Base-by-base conservation (phyloP, 23 tunicate species). In the Phallusia fumigata region DNA sequence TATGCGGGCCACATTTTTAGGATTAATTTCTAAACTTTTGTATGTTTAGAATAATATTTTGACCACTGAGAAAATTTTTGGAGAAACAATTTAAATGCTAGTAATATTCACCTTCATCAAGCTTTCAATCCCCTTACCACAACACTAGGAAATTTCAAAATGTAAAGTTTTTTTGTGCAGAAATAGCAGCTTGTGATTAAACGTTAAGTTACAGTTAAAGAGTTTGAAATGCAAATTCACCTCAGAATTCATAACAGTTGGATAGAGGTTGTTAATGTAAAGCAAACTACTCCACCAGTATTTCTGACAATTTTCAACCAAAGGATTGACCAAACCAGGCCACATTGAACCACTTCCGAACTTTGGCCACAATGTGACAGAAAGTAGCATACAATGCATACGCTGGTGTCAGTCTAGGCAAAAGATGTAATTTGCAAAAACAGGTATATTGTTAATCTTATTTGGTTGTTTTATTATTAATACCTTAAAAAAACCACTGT, bases 211-310 rank as follows among this genome's bases (percentile, higher is more conserved):
- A 6, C 69, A 58, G 13, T 58, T 22, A 6, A 58, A 16, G 11
- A 6, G 15, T 22, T 40, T 40, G 10, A 40, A 3, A 40, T 40
- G 5, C 10, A 24, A 5, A 81, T 30, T 81, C 47, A 88, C 91
- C 86, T 88, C 91, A 12, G 77, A 64, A 1, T 22, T 21, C 79
- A 92, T 32, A 31, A 18, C 73, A 34, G 52, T 65, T 32, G 98
- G 98, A 74, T 93, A 85, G 31, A 96, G 64, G 80, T 96, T 96
- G 86, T 87, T 96, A 52, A 96, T 88, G 74, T 96, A 96, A 30
- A 96, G 87, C n/a, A 95, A 64, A 85, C 84, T 95, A 34, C 89
- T 87, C 90, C 88, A 95, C 99, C 99, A 95, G 52, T 84, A 88
- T 34, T 95, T 85, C 33, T 35, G 58, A 65, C 99, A 95, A 10